Base-by-base conservation (phyloP, 2,888 invertebrate species). In the Leptinotarsa haldemani region DNA sequence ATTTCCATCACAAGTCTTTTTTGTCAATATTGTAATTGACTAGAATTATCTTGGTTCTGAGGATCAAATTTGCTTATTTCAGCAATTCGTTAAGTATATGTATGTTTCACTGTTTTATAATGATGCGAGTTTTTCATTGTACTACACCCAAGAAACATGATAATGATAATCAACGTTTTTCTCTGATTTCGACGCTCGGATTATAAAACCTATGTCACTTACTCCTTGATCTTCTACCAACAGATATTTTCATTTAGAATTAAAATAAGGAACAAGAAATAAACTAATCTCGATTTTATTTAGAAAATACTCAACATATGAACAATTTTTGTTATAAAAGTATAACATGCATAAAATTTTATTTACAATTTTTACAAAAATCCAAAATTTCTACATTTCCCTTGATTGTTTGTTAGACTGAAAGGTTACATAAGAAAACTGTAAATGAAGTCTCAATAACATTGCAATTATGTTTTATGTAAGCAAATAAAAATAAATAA, bases 231-330 rank as follows among this genome's bases (percentile, higher is more conserved):
- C 9, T 9, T 40, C 40, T 15, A 15, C 50, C n/a, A 50, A 16
- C 13, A 50, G 16, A n/a, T 4, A 16, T 50, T 16, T 50, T 50
- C 50, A 50, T 16, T 13, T 4, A 16, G 15, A 16, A 50, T 16
- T 16, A 25, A 25, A 22, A 20, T 15, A 25, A 20, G 56, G 13
- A 22, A 46, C 47, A 65, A 47, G n/a, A 25, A 56, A 25, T 63
- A 48, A 69, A 64, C 65, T 69, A 69, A 77, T 22, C 56, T 22
- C 71, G 72, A 71, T 78, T 78, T 78, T 73, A 75, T 79, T 79
- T 73, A 76, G 78, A 79, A 79, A 79, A 78, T 78, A 78, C 67
- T 77, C 71, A 79, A 78, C 74, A 78, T 77, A 74, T 77, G 73
- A 79, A 79, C 75, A 77, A 79, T 69, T 74, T 66, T 52, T 74